A percentile compares a stretch with the other conserved stretches of the same genome.
Conservation (phyloP, 2,888 invertebrate species). For the Drosophila parthenogenetica region DNA sequence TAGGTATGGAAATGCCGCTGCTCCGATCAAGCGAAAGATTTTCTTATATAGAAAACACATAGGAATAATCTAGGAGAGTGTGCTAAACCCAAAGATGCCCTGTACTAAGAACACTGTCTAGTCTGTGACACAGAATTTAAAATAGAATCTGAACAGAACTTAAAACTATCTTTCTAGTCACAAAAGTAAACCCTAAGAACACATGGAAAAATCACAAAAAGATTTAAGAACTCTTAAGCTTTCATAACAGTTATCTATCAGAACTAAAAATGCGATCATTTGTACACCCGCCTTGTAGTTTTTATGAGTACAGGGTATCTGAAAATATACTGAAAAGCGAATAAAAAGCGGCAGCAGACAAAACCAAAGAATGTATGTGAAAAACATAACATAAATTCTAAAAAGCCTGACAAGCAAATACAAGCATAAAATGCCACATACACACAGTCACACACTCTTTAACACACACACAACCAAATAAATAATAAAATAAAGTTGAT, state of each 20-base stretch:
- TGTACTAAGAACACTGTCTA: neutral
- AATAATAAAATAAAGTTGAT: constrained; percentile 64
- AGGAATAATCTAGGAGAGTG: neutral
- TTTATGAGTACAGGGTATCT: constrained; percentile 31
- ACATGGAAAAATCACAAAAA: too few relatives aligned
- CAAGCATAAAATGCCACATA: constrained; percentile 49
- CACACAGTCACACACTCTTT: neutral
- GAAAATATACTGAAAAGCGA: constrained; percentile 51
- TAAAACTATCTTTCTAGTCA: too few relatives aligned
- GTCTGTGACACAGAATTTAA: too few relatives aligned
- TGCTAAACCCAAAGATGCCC: neutral
- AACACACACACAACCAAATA: constrained; percentile 28
- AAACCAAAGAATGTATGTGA: constrained; percentile 75
- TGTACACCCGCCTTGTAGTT: neutral
- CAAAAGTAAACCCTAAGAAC: too few relatives aligned
- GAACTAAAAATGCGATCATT: too few relatives aligned
- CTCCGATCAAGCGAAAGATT: constrained; percentile 40
- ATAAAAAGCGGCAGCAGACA: constrained; percentile 65
- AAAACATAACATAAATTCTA: constrained; percentile 77
- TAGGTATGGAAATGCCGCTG: constrained; percentile 26
- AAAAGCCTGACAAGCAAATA: constrained; percentile 75
- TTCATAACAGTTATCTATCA: neutral
- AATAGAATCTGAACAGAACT: too few relatives aligned
- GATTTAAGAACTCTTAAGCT: too few relatives aligned
- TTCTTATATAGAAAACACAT: constrained; percentile 12